Evolutionary conservation across 1,140 invertebrate species (phyloP), one percentile per base, ranked within the genome.

Genomic region (Lordiphosa mommai): DNA sequence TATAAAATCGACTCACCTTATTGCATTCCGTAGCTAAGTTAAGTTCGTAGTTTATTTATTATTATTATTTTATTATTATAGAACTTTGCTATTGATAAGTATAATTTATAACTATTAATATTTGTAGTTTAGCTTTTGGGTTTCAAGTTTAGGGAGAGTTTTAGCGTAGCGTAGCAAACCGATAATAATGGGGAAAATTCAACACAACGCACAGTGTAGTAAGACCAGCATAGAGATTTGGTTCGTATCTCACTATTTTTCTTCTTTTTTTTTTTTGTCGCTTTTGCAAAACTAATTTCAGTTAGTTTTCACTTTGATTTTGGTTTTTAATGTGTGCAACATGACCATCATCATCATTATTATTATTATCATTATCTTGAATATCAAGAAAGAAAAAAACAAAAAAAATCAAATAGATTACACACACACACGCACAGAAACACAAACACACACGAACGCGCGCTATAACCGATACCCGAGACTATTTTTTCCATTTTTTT

Each of bases 291-390:
- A 13, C 14, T 37, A 2, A 13, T 14, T 27, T 53, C 38, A 69
- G 69, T 69, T 57, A 55, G 41, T 51, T 72, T 59, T 59, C 48
- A 63, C 52, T 53, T 57, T 67, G 40, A 49, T 14, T 61, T 61
- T 53, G 23, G 29, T 34, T 44, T 32, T 37, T 9, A n/a, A 12
- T 23, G 20, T 6, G 20, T 4, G 20, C 4, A 23, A 27, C 23
- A 27, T 34, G 32, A 47, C 34, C 43, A 61, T 49, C 32, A 23
- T 38, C 33, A 52, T 59, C 13, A 44, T 60, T 17, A 57, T 37
- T 33, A 33, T 51, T 48, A 43, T 36, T 38, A 51, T 12, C 27
- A 63, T 57, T 57, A 53, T 47, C 67, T 72, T 61, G 36, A 48
- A 48, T 32, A 17, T 27, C n/a, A 16, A 29, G 30, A 41, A 34